A percentile compares a stretch with the other conserved stretches of the same genome.
Conservation (phyloP, 2,797 vertebrate genomes). For the Enteromius unitaeniatus region DNA sequence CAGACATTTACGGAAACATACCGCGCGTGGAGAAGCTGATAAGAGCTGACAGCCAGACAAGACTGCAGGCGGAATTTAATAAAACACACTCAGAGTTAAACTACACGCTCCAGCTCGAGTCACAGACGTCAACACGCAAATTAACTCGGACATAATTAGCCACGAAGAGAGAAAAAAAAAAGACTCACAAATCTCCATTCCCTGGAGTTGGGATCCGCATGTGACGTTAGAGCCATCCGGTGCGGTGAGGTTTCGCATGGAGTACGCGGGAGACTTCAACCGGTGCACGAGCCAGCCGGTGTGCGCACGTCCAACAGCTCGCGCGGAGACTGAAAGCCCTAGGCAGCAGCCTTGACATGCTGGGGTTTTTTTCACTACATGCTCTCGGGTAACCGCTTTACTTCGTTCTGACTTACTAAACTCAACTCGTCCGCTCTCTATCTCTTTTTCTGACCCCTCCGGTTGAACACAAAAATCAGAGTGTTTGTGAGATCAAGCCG, state of each 20-base stretch:
- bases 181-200: slow-evolving; percentile 85
- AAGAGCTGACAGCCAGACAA: slow-evolving; percentile 46
- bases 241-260: slow-evolving; percentile 85
- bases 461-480: slow-evolving; percentile 69
- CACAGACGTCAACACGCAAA: slow-evolving; percentile 20
- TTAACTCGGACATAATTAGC: slow-evolving; percentile 35
- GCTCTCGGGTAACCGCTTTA: slow-evolving; percentile 20
- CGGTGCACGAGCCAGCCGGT: slow-evolving; percentile 72
- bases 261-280: slow-evolving; percentile 71
- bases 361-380: slow-evolving; percentile 52
- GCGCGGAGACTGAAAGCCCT: slow-evolving; percentile 63
- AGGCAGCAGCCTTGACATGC: slow-evolving; percentile 62
- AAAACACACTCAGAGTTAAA: slow-evolving; percentile 40
- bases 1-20: slow-evolving; percentile 39
- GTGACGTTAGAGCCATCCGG: slow-evolving; percentile 83
- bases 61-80: slow-evolving; percentile 43
- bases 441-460: slow-evolving; percentile 53
- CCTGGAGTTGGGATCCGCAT: slow-evolving; percentile 83
- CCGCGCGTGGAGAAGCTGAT: slow-evolving; percentile 31
- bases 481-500: slow-evolving; percentile 59
- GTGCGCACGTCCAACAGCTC: slow-evolving; percentile 73
- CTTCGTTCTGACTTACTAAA: slow-evolving; percentile 35
- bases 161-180: slow-evolving; percentile 26
- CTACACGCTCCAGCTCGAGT: slow-evolving; percentile 6
- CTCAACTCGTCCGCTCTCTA: slow-evolving; percentile 47